Evolutionary conservation across 2,888 invertebrate species (phyloP), one percentile per base, ranked within the genome.

Genomic region (Drosophila pseudotalamancana): DNA sequence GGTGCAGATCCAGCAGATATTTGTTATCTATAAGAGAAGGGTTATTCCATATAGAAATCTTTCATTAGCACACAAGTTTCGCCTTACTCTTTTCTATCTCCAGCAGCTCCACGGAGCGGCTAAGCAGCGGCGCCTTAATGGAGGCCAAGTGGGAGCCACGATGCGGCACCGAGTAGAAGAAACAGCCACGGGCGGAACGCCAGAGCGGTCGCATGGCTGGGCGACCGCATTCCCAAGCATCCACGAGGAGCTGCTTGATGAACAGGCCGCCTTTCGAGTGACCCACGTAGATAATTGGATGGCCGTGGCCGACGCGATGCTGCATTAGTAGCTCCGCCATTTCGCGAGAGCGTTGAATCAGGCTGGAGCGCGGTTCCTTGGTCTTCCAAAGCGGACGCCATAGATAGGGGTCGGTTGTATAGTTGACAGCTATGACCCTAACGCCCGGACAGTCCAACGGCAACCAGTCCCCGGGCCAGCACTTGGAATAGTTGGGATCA

Each of bases 381-480:
- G 93, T 93, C 16, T 94, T 92, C 95, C 96, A 97, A 21, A 95
- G 90, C 0, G 95, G 95, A 53, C 95, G 92, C 96, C 96, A 96
- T 18, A 96, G 91, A 86, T 95, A 94, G 0, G 95, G 94, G 79
- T 95, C 95, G 1, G 97, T 96, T 0, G 96, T 95, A 86, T 97
- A 97, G 87, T 96, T 96, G 0, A 97, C 92, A 2, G 96, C 95
- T 19, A 97, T 93, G 0, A 97, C 94, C 37, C 97, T 93, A 0
- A 95, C 94, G 0, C 94, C 94, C 0, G 96, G 95, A 83, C 95
- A 95, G 88, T 97, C 97, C 32, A 93, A 88, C 0, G 95, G 94
- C 19, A 98, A 90, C 97, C 97, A 98, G 89, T 97, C 97, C 62
- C 94, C 92, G 0, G 97, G 97, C 97, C 97, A 97, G 86, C 97